Base-by-base conservation (phyloP, 2,113 vertebrate species). In the Porphyrio hochstetteri region DNA sequence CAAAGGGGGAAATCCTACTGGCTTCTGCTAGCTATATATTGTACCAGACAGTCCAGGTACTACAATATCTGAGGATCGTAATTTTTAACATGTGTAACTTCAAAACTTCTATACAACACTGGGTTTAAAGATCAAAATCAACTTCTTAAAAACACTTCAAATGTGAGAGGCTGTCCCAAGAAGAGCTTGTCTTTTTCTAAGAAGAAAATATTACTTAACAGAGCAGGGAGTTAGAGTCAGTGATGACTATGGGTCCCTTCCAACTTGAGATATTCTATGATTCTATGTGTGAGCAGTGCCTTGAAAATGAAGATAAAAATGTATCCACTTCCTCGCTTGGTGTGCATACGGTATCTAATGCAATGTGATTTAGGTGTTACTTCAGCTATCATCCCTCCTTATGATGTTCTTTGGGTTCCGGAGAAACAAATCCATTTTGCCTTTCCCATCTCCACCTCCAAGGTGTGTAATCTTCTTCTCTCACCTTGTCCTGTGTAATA, bases 201-300 rank as follows among this genome's bases (percentile, higher is more conserved):
- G 48, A 23, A 23, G 20, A 48, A 48, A 48, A 48, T 23, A 48
- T 48, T 48, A 7, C 13, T 35, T 21, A 29, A 64, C 13, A 24
- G 20, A 64, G 14, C 0, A 81, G 35, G 14, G n/a, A 28, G 12
- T 35, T 74, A 44, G 56, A 25, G n/a, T 85, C 0, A 0, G 2
- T 78, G 25, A 50, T 25, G n/a, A 6, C 19, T 69, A 21, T 28
- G 71, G 13, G 38, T 68, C 46, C 46, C 19, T 86, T 69, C 59
- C 68, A 83, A 69, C 12, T 16, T 18, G 5, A 90, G n/a, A 28
- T 64, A 59, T 56, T 92, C 20, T 68, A 18, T 81, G 38, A 42
- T 65, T 42, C 50, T 50, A 8, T 92, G 61, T 28, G 19, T 69
- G 17, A 75, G 28, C 28, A 50, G 48, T 64, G 40, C 27, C 12